A percentile compares a stretch with the other conserved stretches of the same genome.
These are phyloP conservation scores for Notoglanidium macrostoma DNA, from an alignment of 2,797 vertebrate genomes.

Conservation along the genomic window DNA sequence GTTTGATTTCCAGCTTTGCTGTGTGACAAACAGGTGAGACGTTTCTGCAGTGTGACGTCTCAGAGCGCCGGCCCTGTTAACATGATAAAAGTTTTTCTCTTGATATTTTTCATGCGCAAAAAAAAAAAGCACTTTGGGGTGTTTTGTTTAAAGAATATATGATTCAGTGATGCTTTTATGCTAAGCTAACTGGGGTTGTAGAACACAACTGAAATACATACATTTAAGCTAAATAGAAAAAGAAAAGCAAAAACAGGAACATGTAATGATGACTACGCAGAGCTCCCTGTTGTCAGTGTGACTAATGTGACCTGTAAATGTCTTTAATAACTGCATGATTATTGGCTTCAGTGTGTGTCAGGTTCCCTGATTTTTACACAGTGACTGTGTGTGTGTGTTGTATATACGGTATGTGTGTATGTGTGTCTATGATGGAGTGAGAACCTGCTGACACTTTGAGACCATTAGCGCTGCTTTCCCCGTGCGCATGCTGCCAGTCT, in stretches of 20 bases:
- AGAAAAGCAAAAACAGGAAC: background rate
- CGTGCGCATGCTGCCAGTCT: conserved; percentile 52
- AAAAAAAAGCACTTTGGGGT: background rate
- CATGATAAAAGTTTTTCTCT: background rate
- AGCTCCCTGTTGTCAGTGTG: background rate
- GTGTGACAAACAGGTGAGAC: conserved; percentile 34
- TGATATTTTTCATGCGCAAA: background rate
- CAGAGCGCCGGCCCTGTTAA: conserved; percentile 28
- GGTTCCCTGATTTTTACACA: conserved; percentile 13
- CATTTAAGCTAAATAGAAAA: background rate
- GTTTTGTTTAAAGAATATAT: background rate
- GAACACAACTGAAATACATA: background rate
- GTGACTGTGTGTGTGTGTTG: conserved; percentile 11
- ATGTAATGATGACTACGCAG: background rate
- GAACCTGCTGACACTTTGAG: conserved; percentile 60
- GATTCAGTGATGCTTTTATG: background rate
- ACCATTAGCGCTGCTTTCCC: conserved; percentile 58
- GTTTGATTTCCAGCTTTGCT: conserved; percentile 24
- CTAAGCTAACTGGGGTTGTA: background rate
- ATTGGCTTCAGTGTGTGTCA: conserved; percentile 2
- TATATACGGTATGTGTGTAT: conserved; percentile 15
- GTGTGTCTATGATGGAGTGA: conserved; percentile 45
- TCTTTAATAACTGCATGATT: conserved; percentile 37
- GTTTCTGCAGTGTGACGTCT: conserved; percentile 34
- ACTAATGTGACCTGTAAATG: conserved; percentile 24